Evolutionary conservation across 1,140 invertebrate species (phyloP).

Genomic region (Trissolcus basalis): DNA sequence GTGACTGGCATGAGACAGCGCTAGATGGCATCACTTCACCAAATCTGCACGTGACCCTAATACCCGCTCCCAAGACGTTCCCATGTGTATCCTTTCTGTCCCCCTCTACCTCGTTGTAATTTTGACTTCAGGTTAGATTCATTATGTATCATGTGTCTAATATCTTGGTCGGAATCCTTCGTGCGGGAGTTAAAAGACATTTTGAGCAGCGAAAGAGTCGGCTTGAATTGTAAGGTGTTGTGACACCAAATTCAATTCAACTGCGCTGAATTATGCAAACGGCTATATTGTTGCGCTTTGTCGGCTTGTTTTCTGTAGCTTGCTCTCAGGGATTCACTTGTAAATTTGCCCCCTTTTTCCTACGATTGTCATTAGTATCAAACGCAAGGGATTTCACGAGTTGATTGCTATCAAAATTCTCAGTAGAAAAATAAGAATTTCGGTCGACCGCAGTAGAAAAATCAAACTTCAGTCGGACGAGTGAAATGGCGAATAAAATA

Average conservation of each 20-base stretch:
- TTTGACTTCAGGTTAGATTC: constrained; percentile 31
- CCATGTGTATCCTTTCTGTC: constrained; percentile 62
- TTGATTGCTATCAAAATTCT: too few relatives aligned
- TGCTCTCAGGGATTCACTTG: too few relatives aligned
- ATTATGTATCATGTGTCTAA: constrained; percentile 43
- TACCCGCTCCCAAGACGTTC: constrained; percentile 64
- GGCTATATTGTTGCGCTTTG: neutral
- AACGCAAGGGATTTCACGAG: too few relatives aligned
- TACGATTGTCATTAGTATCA: too few relatives aligned
- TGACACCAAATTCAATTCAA: constrained; percentile 19
- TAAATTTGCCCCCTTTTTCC: too few relatives aligned
- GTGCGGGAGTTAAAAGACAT: constrained; percentile 17
- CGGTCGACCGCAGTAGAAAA: too few relatives aligned
- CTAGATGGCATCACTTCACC: constrained; percentile 61
- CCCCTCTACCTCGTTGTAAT: constrained; percentile 19
- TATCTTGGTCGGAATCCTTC: constrained; percentile 31
- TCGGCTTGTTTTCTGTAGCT: neutral
- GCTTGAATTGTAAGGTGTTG: constrained; percentile 2
- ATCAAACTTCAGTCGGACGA: too few relatives aligned
- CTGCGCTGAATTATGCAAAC: constrained; percentile 1
- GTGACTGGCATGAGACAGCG: constrained; percentile 69
- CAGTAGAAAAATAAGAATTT: too few relatives aligned
- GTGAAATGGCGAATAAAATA: too few relatives aligned
- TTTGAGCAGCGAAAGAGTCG: constrained; percentile 12
- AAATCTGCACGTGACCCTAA: constrained; percentile 73